Percentiles rank a stretch among this genome's conserved stretches.
phyloP scores from a whole-genome alignment of 2,113 vertebrate species.

The Colius striatus region DNA sequence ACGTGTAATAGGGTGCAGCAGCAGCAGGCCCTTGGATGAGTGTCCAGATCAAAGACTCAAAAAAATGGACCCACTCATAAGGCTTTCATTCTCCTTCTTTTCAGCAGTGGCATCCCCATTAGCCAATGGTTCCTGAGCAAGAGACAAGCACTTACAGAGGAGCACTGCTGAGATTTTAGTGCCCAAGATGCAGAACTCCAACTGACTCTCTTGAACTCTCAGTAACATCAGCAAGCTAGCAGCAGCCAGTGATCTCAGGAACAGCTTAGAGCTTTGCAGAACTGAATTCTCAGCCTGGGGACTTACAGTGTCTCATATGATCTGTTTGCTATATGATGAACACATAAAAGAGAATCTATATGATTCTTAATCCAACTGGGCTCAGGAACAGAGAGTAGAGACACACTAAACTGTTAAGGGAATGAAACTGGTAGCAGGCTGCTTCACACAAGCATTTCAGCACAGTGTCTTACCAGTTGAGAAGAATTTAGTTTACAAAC shows the following conservation, averaged over 20 bases:
- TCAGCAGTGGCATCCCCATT: neutral
- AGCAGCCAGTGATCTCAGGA: neutral
- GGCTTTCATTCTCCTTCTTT: neutral
- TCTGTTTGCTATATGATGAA: neutral
- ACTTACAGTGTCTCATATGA: neutral
- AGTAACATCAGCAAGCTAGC: neutral
- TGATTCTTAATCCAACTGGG: neutral
- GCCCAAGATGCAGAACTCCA: neutral
- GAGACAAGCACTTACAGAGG: neutral
- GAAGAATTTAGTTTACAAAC: neutral
- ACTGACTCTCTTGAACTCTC: neutral
- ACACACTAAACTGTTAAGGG: neutral
- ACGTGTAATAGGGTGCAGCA: fast-evolving
- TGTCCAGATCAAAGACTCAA: neutral
- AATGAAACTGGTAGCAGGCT: neutral
- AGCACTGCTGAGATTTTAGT: neutral
- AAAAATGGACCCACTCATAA: neutral
- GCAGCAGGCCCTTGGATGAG: neutral
- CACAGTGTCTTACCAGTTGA: neutral
- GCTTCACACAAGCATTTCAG: neutral
- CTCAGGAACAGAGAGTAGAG: neutral
- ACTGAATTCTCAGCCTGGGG: neutral
- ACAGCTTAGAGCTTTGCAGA: neutral
- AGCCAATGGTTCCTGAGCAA: neutral
- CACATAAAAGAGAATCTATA: neutral